phyloP scores from a whole-genome alignment of 35 echinoderm and acorn worm species.

The Ophiothrix spiculata region DNA sequence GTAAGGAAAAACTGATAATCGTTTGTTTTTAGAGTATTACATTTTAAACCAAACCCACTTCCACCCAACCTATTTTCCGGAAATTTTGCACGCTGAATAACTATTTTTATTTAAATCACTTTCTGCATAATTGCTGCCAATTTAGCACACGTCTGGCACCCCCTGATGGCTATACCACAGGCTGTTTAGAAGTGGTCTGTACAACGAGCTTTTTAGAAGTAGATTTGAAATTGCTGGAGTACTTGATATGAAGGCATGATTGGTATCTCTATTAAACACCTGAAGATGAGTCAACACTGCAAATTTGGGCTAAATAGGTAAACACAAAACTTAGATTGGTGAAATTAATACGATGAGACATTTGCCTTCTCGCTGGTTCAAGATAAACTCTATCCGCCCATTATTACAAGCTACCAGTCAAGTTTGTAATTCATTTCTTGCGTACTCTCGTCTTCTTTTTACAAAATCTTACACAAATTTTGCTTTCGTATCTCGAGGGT shows the following conservation, averaged over 20 bases:
- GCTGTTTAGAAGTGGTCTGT: not conserved
- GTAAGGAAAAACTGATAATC: not conserved
- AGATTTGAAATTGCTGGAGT: too few relatives aligned
- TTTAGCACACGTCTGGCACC: not conserved
- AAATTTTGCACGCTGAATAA: not conserved
- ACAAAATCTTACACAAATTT: not conserved
- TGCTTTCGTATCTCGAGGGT: not conserved
- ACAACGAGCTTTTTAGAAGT: too few relatives aligned
- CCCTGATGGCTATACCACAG: not conserved
- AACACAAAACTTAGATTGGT: not conserved
- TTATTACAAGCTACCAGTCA: not conserved
- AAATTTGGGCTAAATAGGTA: not conserved
- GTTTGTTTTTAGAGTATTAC: not conserved
- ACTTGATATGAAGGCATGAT: not conserved
- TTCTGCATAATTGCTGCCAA: not conserved
- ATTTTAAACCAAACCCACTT: not conserved
- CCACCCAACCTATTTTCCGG: not conserved
- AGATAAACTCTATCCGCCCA: not conserved
- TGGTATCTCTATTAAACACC: not conserved
- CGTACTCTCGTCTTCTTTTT: not conserved
- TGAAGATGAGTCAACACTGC: not conserved
- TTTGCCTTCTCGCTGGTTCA: not conserved
- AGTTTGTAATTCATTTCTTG: not conserved
- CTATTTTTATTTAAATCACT: not conserved
- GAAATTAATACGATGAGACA: not conserved